Evolutionary conservation across 2,888 invertebrate genomes (phyloP).

Genomic region (Leptopilina myrica): DNA sequence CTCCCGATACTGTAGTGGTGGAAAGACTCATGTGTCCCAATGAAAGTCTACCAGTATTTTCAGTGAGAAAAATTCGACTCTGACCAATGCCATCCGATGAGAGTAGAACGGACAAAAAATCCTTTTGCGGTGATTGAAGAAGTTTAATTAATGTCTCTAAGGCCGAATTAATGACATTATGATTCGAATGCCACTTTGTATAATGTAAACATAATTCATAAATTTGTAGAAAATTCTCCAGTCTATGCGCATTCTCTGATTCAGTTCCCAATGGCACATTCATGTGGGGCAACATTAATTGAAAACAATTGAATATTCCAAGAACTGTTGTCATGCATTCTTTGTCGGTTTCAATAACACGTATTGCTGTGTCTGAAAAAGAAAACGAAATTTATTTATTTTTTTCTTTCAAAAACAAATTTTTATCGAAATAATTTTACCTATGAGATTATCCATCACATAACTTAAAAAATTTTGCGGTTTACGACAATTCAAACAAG

Average conservation of each 20-base stretch:
- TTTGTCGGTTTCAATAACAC: constrained; percentile 48
- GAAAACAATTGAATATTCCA: constrained; percentile 83
- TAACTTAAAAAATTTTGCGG: constrained; percentile 81
- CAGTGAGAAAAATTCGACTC: constrained; percentile 63
- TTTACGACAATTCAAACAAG: constrained; percentile 88
- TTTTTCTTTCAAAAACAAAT: neutral
- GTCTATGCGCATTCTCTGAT: constrained; percentile 58
- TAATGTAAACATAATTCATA: constrained; percentile 88
- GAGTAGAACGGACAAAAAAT: constrained; percentile 75
- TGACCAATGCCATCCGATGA: constrained; percentile 75
- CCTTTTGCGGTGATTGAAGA: constrained; percentile 77
- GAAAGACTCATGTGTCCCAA: constrained; percentile 65
- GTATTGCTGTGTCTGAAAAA: constrained; percentile 56
- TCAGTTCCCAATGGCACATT: constrained; percentile 56
- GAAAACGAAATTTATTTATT: constrained; percentile 13
- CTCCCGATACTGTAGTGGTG: constrained; percentile 61
- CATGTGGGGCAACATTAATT: constrained; percentile 81
- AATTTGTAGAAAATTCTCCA: constrained; percentile 79
- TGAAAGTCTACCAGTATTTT: constrained; percentile 52
- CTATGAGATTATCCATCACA: constrained; percentile 82
- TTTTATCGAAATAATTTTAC: constrained; percentile 65
- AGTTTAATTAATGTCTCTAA: constrained; percentile 84
- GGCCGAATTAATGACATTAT: constrained; percentile 92
- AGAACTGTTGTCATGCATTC: constrained; percentile 77
- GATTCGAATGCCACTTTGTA: constrained; percentile 83